phyloP scores from a whole-genome alignment of 2,888 invertebrate genomes.

The Xiphydria camelus region DNA sequence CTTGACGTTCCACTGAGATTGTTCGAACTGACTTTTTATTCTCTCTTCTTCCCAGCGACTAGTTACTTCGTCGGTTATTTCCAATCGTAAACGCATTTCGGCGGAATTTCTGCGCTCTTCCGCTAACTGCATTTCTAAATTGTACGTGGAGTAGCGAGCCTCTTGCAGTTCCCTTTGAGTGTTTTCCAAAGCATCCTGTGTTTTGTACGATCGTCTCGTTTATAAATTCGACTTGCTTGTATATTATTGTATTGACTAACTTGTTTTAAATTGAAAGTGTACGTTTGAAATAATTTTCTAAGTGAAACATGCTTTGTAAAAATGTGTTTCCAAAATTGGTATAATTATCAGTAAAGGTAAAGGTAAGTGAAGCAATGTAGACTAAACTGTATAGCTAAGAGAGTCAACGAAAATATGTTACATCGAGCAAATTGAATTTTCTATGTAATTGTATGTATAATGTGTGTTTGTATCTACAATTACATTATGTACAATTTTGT shows the following conservation, averaged over 20 bases:
- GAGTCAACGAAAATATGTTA: background rate
- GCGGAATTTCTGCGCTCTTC: conserved; percentile 33
- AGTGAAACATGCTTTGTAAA: too few species aligned
- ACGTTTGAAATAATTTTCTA: too few species aligned
- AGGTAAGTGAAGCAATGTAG: too few species aligned
- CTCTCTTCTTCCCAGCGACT: conserved; percentile 42
- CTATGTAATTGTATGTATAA: too few species aligned
- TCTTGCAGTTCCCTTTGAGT: conserved; percentile 33
- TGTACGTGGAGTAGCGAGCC: conserved; percentile 29
- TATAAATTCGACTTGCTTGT: too few species aligned
- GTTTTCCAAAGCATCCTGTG: conserved; percentile 35
- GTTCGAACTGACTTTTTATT: conserved; percentile 30
- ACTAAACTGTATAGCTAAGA: too few species aligned
- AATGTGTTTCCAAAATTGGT: too few species aligned
- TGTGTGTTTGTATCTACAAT: too few species aligned
- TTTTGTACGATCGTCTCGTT: conserved; percentile 3
- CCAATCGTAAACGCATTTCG: conserved; percentile 36
- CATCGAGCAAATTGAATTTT: too few species aligned
- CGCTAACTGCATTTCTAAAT: conserved; percentile 34
- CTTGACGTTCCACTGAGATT: conserved; percentile 34
- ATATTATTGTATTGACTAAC: too few species aligned
- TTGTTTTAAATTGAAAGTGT: too few species aligned
- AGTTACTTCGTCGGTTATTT: conserved; percentile 28
- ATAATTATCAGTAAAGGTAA: too few species aligned
- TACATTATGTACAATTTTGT: background rate